Conservation (phyloP, 2,888 invertebrate species). For the Drepana falcataria region DNA sequence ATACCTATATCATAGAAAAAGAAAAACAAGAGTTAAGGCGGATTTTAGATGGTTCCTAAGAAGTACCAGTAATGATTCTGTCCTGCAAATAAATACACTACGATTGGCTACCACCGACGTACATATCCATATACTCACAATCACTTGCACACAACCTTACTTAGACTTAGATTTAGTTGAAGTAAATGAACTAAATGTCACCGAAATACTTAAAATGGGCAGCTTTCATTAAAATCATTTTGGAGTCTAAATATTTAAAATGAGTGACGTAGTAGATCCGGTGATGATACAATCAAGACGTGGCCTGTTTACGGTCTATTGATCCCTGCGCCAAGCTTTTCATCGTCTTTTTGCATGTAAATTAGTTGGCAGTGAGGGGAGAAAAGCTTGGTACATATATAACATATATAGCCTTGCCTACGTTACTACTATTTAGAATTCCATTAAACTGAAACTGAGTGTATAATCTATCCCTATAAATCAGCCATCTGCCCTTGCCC, state of each 20-base stretch:
- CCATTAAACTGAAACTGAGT: no score
- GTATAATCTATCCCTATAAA: no score
- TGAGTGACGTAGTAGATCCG: constrained; percentile 9
- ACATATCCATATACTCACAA: no score
- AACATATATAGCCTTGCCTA: constrained; percentile 6
- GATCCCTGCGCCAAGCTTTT: constrained; percentile 35
- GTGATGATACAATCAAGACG: constrained; percentile 21
- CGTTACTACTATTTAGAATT: constrained; percentile 1
- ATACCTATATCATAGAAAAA: no score
- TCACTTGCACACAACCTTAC: no score
- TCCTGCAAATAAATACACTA: no score
- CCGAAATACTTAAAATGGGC: background rate
- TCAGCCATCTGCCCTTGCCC: no score
- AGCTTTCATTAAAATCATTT: background rate
- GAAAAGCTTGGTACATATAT: constrained; percentile 18
- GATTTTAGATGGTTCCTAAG: no score
- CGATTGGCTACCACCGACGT: no score
- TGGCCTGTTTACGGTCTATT: constrained; percentile 34
- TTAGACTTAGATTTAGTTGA: no score
- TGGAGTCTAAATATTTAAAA: background rate
- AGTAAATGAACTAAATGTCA: background rate
- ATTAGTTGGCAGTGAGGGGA: constrained; percentile 33
- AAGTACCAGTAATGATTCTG: no score
- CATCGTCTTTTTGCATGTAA: constrained; percentile 53
- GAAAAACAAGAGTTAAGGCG: no score